A percentile compares a stretch with the other conserved stretches of the same genome.
phyloP scores from a whole-genome alignment of 2,113 vertebrate species.

The Eclectus roratus region DNA sequence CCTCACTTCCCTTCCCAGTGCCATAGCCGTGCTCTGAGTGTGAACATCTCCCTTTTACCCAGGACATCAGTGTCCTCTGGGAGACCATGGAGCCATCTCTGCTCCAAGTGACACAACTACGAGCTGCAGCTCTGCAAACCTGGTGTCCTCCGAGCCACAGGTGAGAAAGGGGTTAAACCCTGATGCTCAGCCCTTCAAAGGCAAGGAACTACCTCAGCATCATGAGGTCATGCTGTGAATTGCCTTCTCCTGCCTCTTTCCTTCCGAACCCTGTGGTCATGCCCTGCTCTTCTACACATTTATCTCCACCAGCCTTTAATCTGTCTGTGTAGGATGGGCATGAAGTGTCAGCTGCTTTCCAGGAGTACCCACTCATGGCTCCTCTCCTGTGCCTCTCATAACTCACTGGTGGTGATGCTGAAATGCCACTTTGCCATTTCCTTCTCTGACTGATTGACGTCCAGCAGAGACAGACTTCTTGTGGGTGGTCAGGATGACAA shows the following conservation, averaged over 20 bases:
- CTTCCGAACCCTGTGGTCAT: background rate
- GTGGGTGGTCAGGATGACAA: background rate
- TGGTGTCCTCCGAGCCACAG: background rate
- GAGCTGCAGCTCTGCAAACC: background rate
- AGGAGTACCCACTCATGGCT: background rate
- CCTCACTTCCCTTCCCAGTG: background rate
- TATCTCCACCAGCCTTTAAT: background rate
- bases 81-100: background rate
- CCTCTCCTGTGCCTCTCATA: fast-evolving
- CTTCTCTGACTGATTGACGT: background rate
- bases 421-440: background rate
- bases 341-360: background rate
- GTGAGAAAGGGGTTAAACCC: background rate
- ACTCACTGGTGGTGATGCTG: fast-evolving
- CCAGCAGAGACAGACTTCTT: background rate
- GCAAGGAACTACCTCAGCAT: background rate
- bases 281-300: background rate
- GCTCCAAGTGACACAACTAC: background rate
- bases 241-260: background rate
- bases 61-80: background rate
- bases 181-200: background rate
- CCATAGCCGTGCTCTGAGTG: fast-evolving
- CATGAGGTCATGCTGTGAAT: background rate
- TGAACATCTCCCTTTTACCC: background rate
- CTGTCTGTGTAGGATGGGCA: background rate